Evolutionary conservation across 1,140 invertebrate genomes (phyloP), one percentile per base, ranked within the genome.

Genomic region (Vollenhovia emeryi): DNA sequence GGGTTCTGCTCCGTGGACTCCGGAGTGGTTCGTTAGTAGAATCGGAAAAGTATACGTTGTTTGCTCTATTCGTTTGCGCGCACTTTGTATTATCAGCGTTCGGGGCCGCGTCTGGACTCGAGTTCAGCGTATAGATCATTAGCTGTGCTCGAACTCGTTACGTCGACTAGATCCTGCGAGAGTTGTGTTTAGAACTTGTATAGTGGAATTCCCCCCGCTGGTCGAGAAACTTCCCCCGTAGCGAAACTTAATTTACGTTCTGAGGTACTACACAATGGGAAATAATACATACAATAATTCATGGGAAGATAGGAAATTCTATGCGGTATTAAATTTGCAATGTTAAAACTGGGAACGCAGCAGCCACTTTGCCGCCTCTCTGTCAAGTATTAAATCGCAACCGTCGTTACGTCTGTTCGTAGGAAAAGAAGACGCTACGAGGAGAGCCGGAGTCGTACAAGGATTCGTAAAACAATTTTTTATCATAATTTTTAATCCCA

Each of bases 61-160:
- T 82, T 71, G 66, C 62, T 18, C 66, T 57, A 71, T 82, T 68
- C 73, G 40, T 57, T 62, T 52, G 62, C 36, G 33, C 45, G 71
- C n/a, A 76, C 45, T 36, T 59, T 43, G 6, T 43, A 69, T 83
- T 79, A 84, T 69, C 36, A 52, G 78, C 40, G 66, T 59, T 57
- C 78, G 62, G 30, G 13, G 27, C 50, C 45, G 52, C 52, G 64
- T 62, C 59, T 45, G 55, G 36, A 21, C 11, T 40, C 48, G 48
- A 74, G 71, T 62, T 87, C 55, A 30, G 52, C 60, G 43, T 84
- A 84, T 84, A 84, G 73, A 84, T 84, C 80, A 74, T 84, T 83
- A 60, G 69, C 73, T 69, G 52, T 60, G 76, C 62, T 76, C 69
- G 69, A 84, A 84, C 87, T 88, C 87, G 86, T 88, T 88, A 87